Base-by-base conservation (phyloP, 2,113 vertebrate genomes). In the Tyto alba region DNA sequence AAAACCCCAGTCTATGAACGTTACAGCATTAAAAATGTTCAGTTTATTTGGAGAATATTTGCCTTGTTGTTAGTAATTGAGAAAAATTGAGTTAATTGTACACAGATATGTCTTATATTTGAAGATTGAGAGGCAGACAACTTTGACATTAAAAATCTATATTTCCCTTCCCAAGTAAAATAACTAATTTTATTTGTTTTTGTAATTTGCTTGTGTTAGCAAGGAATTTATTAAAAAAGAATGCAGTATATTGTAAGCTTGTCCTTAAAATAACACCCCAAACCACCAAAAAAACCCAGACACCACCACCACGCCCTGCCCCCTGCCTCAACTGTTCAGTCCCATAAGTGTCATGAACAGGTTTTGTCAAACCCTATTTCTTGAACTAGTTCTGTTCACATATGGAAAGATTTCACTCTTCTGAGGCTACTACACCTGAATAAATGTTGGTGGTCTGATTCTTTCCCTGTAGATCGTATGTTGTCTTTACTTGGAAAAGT, bases 301-400 rank as follows among this genome's bases (percentile, higher is more conserved):
- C 20, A 43, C 9, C 45, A 17, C 12, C 11, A n/a, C 11, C 14
- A 13, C 9, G 2, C 16, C 3, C 9, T 1, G 1, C 17, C 13
- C 22, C 36, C 59, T 62, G n/a, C 26, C 40, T 26, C 40, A 53
- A 25, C 10, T 82, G 6, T 59, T 87, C 19, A 20, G 2, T 60
- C 20, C 19, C 25, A 0, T 34, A 40, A 47, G 14, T 38, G 22
- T 68, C 7, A 13, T 38, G 41, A 47, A 34, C 3, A 71, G n/a
- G n/a, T 36, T 63, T 32, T 48, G 43, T 72, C 16, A 52, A 38
- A 68, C 7, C 2, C 30, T 66, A 4, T 68, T 47, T 75, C 29
- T 75, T 83, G 14, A 67, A 2, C 8, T 72, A 32, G 5, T 69
- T 82, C 20, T 60, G 10, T 26, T 73, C 45, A 64, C 29, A 16